Conservation (phyloP, 1,140 invertebrate species). For the Leguminivora glycinivorella region DNA sequence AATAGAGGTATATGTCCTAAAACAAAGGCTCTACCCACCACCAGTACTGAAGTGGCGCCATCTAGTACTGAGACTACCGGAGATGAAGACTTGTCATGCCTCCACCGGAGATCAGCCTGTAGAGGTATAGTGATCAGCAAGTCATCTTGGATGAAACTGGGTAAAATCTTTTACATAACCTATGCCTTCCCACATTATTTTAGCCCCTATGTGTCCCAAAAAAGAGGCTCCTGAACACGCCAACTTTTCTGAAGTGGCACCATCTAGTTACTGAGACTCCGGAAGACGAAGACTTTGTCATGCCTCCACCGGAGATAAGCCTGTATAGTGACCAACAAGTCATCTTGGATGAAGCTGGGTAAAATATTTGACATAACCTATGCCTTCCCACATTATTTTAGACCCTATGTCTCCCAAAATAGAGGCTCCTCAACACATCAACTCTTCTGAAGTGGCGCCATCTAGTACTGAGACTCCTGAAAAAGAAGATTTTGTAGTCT, state of each 20-base stretch:
- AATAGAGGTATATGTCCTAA: no score
- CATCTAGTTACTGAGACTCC: conserved; percentile 30
- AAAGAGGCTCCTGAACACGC: conserved; percentile 4
- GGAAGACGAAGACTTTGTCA: no score
- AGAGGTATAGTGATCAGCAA: conserved; percentile 65
- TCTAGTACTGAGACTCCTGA: conserved; percentile 31
- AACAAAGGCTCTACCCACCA: conserved; percentile 7
- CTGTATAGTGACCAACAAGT: conserved; percentile 63
- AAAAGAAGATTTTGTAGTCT: no score
- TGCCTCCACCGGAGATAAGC: conserved; percentile 24
- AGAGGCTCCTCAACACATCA: conserved; percentile 17
- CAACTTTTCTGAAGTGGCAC: conserved; percentile 30
- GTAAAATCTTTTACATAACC: conserved; percentile 71
- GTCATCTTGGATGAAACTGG: conserved; percentile 63
- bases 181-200: conserved; percentile 94
- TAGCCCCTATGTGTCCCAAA: conserved; percentile 78
- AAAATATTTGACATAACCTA: conserved; percentile 68
- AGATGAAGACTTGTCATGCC: no score
- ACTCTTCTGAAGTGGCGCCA: conserved; percentile 31
- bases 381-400: conserved; percentile 94
- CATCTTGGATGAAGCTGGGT: conserved; percentile 68
- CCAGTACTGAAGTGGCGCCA: conserved; percentile 20
- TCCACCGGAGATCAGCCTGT: conserved; percentile 39
- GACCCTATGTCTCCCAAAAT: conserved; percentile 70
- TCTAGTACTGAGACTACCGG: conserved; percentile 29